These are phyloP conservation scores for Diaprepes abbreviatus DNA, from an alignment of 2,888 invertebrate species.

Conservation along the genomic window DNA sequence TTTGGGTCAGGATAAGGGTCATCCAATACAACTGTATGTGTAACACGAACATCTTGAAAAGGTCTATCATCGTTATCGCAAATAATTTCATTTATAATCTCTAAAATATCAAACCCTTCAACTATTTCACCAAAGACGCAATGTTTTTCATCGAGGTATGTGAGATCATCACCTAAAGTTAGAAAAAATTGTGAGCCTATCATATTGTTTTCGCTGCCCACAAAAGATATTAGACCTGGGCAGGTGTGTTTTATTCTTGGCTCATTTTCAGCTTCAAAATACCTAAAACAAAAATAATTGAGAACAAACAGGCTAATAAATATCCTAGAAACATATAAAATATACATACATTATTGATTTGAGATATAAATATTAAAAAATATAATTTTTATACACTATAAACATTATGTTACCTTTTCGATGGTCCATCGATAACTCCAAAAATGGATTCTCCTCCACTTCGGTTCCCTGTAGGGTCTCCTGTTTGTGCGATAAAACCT, in stretches of 20 bases:
- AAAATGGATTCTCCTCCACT: conserved; percentile 93
- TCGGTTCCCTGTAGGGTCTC: conserved; percentile 94
- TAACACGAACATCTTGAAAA: conserved; percentile 95
- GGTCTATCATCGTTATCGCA: conserved; percentile 92
- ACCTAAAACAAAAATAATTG: conserved; percentile 68
- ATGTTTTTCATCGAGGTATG: conserved; percentile 91
- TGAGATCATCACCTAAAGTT: conserved; percentile 83
- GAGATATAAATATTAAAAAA: no score
- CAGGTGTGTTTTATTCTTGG: conserved; percentile 93
- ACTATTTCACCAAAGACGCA: conserved; percentile 96
- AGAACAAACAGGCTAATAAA: no score
- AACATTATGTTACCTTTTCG: conserved; percentile 46
- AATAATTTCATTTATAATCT: conserved; percentile 93
- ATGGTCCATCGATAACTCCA: conserved; percentile 83
- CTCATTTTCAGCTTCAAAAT: conserved; percentile 90
- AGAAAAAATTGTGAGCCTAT: conserved; percentile 96
- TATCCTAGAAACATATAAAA: no score
- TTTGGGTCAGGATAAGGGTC: conserved; percentile 95
- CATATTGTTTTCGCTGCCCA: conserved; percentile 92
- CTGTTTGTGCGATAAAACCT: conserved; percentile 97
- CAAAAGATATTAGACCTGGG: conserved; percentile 92
- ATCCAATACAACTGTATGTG: conserved; percentile 95
- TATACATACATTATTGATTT: no score
- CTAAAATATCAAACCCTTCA: conserved; percentile 90
- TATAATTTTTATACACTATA: no score